Evolutionary conservation across 2,113 vertebrate species (phyloP), one percentile per base, ranked within the genome.

Genomic region (Lophochroa leadbeateri): DNA sequence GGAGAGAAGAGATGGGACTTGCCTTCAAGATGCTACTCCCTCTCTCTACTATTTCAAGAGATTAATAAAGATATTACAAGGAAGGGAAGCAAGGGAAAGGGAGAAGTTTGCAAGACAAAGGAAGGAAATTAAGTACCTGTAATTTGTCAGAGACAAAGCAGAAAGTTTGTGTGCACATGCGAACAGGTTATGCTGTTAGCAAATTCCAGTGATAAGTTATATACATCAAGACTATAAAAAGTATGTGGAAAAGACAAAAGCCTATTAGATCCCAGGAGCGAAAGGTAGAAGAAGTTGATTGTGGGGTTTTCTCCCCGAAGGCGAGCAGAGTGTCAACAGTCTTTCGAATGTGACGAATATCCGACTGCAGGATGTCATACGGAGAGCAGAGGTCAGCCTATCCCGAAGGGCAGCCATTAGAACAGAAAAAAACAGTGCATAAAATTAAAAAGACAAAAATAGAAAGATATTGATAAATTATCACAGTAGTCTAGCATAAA

Each of bases 361-460:
- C 98, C 97, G 98, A 98, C 97, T 99, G 99, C 98, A 98, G 98
- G 98, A 99, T 98, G 98, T 99, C 99, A 97, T 98, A 99, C 86
- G 99, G 98, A 96, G 99, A 99, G 98, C 99, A 99, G 96, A 99
- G 98, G 96, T 98, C 99, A 81, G 98, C 98, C 99, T 99, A 99
- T 93, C 94, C 96, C 97, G 72, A 98, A 96, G 97, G 98, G 97
- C 97, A 98, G 97, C 97, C 97, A 79, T 97, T 94, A 96, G 98
- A 97, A 98, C 97, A 98, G 97, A 98, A 97, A 98, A 97, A 98
- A 97, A 98, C 96, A 97, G 95, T 98, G 97, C 97, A 98, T 90
- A 98, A 97, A 82, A 98, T 98, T 98, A 98, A 98, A 98, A 97
- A 97, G 87, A 97, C 94, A 97, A 92, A 89, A 93, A 95, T 83